These are phyloP conservation scores for Cromileptes altivelis DNA, from an alignment of 2,113 vertebrate species.

Conservation along the genomic window DNA sequence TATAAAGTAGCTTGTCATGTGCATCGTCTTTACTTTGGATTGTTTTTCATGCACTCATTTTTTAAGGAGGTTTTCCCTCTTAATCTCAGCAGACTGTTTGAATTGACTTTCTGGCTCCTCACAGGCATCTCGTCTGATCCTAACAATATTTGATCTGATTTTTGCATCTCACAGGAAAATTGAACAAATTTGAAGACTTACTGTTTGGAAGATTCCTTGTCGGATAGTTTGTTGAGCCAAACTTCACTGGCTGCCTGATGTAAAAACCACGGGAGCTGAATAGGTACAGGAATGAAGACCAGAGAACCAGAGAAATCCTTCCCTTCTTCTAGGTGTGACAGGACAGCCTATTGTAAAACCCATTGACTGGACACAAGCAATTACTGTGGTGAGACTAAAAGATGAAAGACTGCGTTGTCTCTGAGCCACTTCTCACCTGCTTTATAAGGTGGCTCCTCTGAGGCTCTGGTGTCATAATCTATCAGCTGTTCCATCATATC, in stretches of 20 bases:
- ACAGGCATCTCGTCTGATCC: background rate
- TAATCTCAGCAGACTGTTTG: background rate
- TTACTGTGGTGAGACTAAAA: background rate
- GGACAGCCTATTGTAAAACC: background rate
- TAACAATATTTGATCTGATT: background rate
- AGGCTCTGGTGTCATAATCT: background rate
- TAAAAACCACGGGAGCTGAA: background rate
- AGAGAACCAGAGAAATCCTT: background rate
- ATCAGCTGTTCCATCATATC: constrained; percentile 14
- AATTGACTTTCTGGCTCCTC: constrained; percentile 8
- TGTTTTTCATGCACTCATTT: accelerated
- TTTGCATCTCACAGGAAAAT: background rate
- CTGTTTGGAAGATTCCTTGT: background rate
- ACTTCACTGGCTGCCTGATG: background rate
- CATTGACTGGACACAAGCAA: background rate
- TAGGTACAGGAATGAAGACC: constrained; percentile 4
- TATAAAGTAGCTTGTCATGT: background rate
- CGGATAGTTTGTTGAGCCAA: background rate
- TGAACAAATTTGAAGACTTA: constrained; percentile 12
- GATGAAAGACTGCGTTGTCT: background rate
- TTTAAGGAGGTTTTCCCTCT: too few relatives aligned
- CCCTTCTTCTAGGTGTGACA: background rate
- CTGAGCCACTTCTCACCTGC: constrained; percentile 23
- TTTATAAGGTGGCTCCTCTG: background rate
- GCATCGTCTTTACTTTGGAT: background rate